These are phyloP conservation scores for Temnopleurus reevesii DNA, from an alignment of 53 echinoderm and acorn worm species.

Conservation along the genomic window DNA sequence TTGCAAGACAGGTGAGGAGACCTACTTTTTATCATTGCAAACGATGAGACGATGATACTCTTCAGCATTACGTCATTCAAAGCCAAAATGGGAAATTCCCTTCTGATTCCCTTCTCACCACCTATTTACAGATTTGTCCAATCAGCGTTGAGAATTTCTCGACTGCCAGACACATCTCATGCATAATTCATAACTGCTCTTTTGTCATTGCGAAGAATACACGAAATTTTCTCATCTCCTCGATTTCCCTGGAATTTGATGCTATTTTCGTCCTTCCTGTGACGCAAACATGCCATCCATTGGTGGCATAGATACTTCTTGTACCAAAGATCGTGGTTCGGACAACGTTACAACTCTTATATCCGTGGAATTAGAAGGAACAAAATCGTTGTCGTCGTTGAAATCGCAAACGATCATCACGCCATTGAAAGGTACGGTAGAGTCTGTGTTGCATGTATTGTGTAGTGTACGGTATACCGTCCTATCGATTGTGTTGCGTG, in stretches of 20 bases:
- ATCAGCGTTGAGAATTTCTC: not conserved
- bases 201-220: not conserved
- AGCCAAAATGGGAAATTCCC: conserved; percentile 19
- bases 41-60: not conserved
- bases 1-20: no score
- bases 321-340: conserved; percentile 16
- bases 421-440: not conserved
- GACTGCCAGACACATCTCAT: not conserved
- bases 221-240: not conserved
- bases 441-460: not conserved
- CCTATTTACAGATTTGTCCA: not conserved
- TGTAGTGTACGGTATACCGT: not conserved
- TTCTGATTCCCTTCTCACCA: not conserved
- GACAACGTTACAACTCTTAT: not conserved
- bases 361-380: not conserved
- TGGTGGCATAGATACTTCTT: not conserved
- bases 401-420: not conserved
- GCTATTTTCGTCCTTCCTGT: not conserved
- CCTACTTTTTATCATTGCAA: not conserved
- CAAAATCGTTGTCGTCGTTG: conserved; percentile 4
- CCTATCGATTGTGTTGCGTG: no score
- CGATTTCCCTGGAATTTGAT: not conserved
- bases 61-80: not conserved
- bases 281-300: conserved; percentile 30
- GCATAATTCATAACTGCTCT: not conserved